Evolutionary conservation across 1,140 invertebrate species (phyloP).

Genomic region (Trichoplusia ni): DNA sequence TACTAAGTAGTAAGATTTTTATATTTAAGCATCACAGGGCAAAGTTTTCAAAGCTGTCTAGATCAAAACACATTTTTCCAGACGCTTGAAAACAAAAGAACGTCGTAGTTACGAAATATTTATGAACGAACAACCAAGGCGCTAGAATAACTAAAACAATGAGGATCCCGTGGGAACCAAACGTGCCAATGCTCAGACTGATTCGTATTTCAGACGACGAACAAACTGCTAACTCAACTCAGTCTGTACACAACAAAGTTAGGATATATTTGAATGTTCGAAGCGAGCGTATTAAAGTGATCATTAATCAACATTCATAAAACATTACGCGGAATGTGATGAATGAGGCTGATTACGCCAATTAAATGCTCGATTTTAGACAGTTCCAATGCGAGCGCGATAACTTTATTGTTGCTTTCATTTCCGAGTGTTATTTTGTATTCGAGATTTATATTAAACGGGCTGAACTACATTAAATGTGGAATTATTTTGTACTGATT

Average conservation of each 20-base stretch:
- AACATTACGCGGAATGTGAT: conserved; percentile 19
- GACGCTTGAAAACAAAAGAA: no score
- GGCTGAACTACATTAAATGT: no score
- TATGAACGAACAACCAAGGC: no score
- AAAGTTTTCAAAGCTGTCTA: not conserved
- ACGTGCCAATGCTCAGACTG: not conserved
- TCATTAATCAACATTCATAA: conserved; percentile 29
- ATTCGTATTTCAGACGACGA: not conserved
- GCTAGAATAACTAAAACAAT: not conserved
- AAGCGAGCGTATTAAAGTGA: conserved; percentile 12
- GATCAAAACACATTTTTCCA: not conserved
- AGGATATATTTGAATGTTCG: conserved; percentile 12
- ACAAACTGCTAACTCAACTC: not conserved
- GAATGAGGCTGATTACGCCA: conserved; percentile 17
- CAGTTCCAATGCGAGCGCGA: not conserved
- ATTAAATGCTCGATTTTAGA: conserved; percentile 20
- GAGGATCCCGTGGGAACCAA: not conserved
- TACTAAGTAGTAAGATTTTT: conserved; percentile 13
- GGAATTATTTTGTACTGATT: no score
- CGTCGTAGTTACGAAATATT: no score
- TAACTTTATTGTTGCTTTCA: not conserved
- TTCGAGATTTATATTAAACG: no score
- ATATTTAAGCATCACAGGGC: not conserved
- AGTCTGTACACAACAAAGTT: conserved; percentile 18
- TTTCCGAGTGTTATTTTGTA: no score